These are phyloP conservation scores for Australoheros facetus DNA, from an alignment of 2,797 vertebrate genomes.

Conservation along the genomic window DNA sequence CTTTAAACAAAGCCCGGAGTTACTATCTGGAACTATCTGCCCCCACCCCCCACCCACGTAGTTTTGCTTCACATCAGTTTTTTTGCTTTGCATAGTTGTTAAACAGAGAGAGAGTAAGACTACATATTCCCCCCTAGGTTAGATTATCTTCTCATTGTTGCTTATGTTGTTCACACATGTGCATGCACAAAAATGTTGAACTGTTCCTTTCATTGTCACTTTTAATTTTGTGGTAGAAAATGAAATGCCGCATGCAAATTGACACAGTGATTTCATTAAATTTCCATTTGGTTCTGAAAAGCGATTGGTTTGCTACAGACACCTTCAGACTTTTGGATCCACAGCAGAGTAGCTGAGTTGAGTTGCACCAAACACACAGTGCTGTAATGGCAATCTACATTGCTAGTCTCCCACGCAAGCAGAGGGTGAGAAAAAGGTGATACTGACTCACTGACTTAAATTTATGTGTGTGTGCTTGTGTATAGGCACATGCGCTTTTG, in stretches of 20 bases:
- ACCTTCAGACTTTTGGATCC: slow-evolving; percentile 64
- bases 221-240: not conserved
- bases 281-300: slow-evolving; percentile 14
- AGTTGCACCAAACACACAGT: slow-evolving; percentile 47
- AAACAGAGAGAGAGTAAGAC: not conserved
- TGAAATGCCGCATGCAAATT: not conserved
- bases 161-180: too few species aligned
- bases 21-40: too few species aligned
- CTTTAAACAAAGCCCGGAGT: not conserved
- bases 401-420: slow-evolving; percentile 78
- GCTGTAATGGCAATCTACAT: slow-evolving; percentile 74
- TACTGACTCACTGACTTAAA: slow-evolving; percentile 83
- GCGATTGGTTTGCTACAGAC: slow-evolving; percentile 36
- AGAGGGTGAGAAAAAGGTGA: slow-evolving; percentile 83
- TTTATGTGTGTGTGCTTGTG: slow-evolving; percentile 23
- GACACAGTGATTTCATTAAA: not conserved
- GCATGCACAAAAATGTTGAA: too few species aligned
- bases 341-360: slow-evolving; percentile 48
- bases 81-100: not conserved
- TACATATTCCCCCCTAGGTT: not conserved
- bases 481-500: slow-evolving; percentile 14
- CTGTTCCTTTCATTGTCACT: too few species aligned
- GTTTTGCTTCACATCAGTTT: too few species aligned
- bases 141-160: too few species aligned
- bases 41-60: too few species aligned